Base-by-base conservation (phyloP, 2,888 invertebrate genomes). In the Rhabditoides inermis region DNA sequence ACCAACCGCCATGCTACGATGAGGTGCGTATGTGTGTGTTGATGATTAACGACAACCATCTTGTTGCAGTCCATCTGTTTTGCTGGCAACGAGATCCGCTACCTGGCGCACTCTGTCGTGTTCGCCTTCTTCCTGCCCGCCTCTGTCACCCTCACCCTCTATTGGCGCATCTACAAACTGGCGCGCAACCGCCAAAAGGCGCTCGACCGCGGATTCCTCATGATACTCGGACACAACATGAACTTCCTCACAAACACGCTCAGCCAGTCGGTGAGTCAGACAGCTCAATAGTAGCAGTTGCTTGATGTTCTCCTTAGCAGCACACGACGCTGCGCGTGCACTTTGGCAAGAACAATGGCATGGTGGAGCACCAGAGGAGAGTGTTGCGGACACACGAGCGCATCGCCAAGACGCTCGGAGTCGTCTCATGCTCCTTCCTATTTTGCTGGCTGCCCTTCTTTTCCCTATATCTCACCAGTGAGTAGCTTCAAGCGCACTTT, bases 361-460 rank as follows among this genome's bases (percentile, higher is more conserved):
- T 75, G 68, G 70, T 75, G 10, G 72, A 76, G 59, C 75, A 76
- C 45, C 76, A 76, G 47, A 61, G 72, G 22, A 59, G 72, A 7
- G 74, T 80, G 0, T 72, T 76, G 22, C 58, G 72, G 35, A 77
- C 77, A 41, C 78, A 80, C 53, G 77, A 79, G 49, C 81, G 83
- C 62, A 82, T 83, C 4, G 82, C 82, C 2, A 76, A 81, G 37
- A 83, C 83, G 55, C 76, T 83, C 5, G 82, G 83, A 0, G 82
- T 83, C 15, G 83, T 83, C 49, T 81, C 82, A 72, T 82, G 82
- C 22, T 82, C 82, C 2, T 83, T 83, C 65, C 79, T 82, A 2
- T 70, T 82, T 49, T 83, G 83, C 66, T 83, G 82, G 79, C 76
- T 83, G 26, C 83, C 83, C n/a, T 83, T 83, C 71, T 82, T 83